These are phyloP conservation scores for Crenuchus spilurus DNA, from an alignment of 2,797 vertebrate genomes.

Conservation along the genomic window DNA sequence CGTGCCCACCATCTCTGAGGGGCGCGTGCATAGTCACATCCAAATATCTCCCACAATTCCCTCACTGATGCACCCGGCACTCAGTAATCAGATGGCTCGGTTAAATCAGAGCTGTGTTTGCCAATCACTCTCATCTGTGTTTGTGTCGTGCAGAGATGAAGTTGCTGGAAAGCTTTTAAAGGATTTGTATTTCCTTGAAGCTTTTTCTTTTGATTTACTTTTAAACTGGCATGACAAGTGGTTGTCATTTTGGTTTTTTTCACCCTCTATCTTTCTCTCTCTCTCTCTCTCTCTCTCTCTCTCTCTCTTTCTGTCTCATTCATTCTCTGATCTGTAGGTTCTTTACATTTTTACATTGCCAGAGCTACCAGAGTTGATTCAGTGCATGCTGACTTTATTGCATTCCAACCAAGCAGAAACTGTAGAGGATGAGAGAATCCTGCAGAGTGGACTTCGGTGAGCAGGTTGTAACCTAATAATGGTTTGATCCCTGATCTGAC, in stretches of 20 bases:
- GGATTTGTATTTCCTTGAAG: conserved; percentile 41
- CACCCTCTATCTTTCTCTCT: conserved; percentile 1
- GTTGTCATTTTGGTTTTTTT: conserved; percentile 42
- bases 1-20: conserved; percentile 9
- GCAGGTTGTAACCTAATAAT: too few relatives aligned
- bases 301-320: not conserved
- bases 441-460: too few relatives aligned
- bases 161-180: conserved; percentile 33
- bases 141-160: conserved; percentile 37
- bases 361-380: not conserved
- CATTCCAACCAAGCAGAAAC: too few relatives aligned
- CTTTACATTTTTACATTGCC: conserved; percentile 1
- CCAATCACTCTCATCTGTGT: conserved; percentile 66
- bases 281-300: conserved; percentile 1
- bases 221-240: conserved; percentile 44
- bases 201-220: conserved; percentile 42
- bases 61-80: conserved; percentile 54
- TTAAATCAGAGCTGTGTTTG: conserved; percentile 48
- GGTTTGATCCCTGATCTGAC: too few relatives aligned
- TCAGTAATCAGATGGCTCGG: conserved; percentile 72
- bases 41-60: conserved; percentile 52
- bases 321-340: conserved; percentile 16
- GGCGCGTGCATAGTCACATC: conserved; percentile 39
- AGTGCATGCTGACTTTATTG: too few relatives aligned
- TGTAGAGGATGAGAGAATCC: too few relatives aligned